A percentile compares a stretch with the other conserved stretches of the same genome.
These are phyloP conservation scores for Drosophila fungiperda DNA, from an alignment of 2,888 invertebrate species.

Conservation along the genomic window DNA sequence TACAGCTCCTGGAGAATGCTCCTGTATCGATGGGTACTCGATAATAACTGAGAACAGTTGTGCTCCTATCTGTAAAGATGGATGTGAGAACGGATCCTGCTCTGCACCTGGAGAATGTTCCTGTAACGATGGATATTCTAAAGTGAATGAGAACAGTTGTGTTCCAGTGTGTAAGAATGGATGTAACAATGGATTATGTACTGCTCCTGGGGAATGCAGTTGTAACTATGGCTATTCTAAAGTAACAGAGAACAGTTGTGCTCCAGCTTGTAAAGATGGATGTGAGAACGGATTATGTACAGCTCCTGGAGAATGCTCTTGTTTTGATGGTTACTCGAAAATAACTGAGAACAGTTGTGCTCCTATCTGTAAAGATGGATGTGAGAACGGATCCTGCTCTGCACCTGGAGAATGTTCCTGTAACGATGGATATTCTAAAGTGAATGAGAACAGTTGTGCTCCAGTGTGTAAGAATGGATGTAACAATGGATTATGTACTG, in stretches of 20 bases:
- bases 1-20: slow-evolving; percentile 18
- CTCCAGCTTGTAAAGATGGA: slow-evolving; percentile 8
- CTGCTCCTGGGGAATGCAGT: slow-evolving; percentile 14
- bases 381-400: slow-evolving; percentile 37
- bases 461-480: slow-evolving; percentile 23
- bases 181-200: slow-evolving; percentile 38
- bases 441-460: slow-evolving; percentile 11
- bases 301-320: slow-evolving; percentile 21
- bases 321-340: slow-evolving; percentile 13
- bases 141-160: slow-evolving; percentile 23
- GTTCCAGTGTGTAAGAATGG: slow-evolving; percentile 9
- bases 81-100: slow-evolving; percentile 33
- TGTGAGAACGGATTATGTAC: slow-evolving; percentile 39
- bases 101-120: slow-evolving; percentile 18
- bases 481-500: slow-evolving; percentile 30
- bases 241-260: slow-evolving; percentile 15
- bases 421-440: slow-evolving; percentile 14
- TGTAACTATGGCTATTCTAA: slow-evolving; percentile 21
- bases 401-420: slow-evolving; percentile 30
- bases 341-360: slow-evolving; percentile 8
- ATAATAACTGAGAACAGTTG: slow-evolving; percentile 30
- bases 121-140: slow-evolving; percentile 14
- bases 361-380: slow-evolving; percentile 13
- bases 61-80: slow-evolving; percentile 16
- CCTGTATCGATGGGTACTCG: slow-evolving; percentile 21